Evolutionary conservation across 2,888 invertebrate species (phyloP).

Genomic region (Eucriotettix oculatus): DNA sequence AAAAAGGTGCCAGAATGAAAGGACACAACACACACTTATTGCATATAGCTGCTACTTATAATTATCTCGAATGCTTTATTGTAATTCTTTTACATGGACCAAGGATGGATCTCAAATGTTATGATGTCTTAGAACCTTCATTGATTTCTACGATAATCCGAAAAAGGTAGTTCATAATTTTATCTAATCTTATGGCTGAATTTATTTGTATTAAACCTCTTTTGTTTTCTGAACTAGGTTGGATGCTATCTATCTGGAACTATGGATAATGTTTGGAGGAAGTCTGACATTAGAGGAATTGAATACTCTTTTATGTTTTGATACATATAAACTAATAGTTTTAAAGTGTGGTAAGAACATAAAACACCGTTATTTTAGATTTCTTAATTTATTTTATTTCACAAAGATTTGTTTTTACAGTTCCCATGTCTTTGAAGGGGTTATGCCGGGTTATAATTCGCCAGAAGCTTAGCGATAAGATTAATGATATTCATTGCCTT

Average conservation of each 20-base stretch:
- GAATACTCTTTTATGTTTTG: too few relatives aligned
- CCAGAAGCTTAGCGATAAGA: too few relatives aligned
- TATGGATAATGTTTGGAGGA: constrained; percentile 5
- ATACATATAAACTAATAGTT: too few relatives aligned
- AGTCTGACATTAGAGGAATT: too few relatives aligned
- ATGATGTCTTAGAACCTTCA: neutral
- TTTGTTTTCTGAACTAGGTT: neutral
- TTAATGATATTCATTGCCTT: too few relatives aligned
- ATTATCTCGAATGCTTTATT: constrained; percentile 1
- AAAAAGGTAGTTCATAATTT: neutral
- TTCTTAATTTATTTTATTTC: too few relatives aligned
- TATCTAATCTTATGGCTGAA: neutral
- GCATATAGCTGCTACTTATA: neutral
- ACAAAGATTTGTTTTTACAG: too few relatives aligned
- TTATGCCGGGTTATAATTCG: too few relatives aligned
- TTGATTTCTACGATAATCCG: neutral
- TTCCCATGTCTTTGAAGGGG: too few relatives aligned
- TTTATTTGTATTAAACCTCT: neutral
- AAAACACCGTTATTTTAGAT: too few relatives aligned
- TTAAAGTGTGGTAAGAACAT: too few relatives aligned
- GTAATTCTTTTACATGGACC: neutral
- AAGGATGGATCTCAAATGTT: neutral
- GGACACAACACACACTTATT: neutral
- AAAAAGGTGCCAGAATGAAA: constrained; percentile 1
- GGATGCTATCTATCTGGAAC: neutral